These are phyloP conservation scores for Caenorhabditis imperialis DNA, from an alignment of 2,888 invertebrate genomes.

Conservation along the genomic window DNA sequence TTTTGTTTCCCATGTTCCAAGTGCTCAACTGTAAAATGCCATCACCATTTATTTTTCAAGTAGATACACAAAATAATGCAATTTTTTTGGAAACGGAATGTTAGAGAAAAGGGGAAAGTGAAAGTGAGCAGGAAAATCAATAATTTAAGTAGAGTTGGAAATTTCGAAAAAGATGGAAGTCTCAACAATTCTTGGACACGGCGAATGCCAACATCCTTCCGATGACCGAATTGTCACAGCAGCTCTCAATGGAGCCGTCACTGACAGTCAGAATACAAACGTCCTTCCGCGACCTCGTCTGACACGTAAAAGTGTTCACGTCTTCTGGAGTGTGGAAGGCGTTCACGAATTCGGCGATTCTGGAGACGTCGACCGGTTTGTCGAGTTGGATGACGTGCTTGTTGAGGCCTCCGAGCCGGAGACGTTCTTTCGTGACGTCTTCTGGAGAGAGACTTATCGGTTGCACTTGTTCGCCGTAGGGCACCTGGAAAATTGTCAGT, in stretches of 20 bases:
- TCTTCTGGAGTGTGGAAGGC: slow-evolving; percentile 20
- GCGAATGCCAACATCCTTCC: slow-evolving; percentile 57
- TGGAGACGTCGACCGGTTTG: slow-evolving; percentile 9
- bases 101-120: too few species aligned
- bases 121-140: slow-evolving; percentile 12
- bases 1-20: slow-evolving; percentile 9
- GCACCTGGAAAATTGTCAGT: slow-evolving; percentile 57
- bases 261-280: slow-evolving; percentile 49
- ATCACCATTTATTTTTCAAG: too few species aligned
- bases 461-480: slow-evolving; percentile 67
- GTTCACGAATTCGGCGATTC: slow-evolving; percentile 37
- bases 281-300: slow-evolving; percentile 64
- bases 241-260: slow-evolving; percentile 46
- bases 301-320: slow-evolving; percentile 48
- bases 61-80: too few species aligned
- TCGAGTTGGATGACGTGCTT: slow-evolving; percentile 50
- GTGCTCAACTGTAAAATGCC: too few species aligned
- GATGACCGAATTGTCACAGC: slow-evolving; percentile 62
- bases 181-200: slow-evolving; percentile 45
- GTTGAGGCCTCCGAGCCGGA: slow-evolving; percentile 61
- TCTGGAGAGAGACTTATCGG: slow-evolving; percentile 55
- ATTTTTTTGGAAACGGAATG: too few species aligned
- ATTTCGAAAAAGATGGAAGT: not conserved
- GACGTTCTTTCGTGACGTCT: slow-evolving; percentile 53
- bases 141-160: not conserved